These are phyloP conservation scores for Agrochola litura DNA, from an alignment of 2,888 invertebrate genomes.

Conservation along the genomic window DNA sequence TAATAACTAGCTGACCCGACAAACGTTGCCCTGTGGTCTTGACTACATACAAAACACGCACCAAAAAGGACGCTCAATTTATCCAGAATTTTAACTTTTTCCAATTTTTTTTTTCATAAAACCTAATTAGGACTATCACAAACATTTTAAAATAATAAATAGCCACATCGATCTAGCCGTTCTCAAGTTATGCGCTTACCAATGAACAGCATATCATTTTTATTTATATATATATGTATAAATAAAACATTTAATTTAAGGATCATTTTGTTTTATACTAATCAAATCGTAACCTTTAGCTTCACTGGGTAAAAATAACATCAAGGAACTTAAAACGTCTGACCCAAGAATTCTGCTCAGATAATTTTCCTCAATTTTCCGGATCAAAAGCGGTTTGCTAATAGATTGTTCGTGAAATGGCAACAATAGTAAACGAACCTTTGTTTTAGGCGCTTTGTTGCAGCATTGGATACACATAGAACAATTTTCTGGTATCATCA, in stretches of 20 bases:
- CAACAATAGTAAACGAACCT: slow-evolving; percentile 65
- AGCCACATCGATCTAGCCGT: background rate
- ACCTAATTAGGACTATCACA: too few relatives aligned
- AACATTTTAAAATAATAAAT: background rate
- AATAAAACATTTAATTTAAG: background rate
- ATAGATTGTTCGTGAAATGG: slow-evolving; percentile 63
- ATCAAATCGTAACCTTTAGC: slow-evolving; percentile 5
- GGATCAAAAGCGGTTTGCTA: slow-evolving; percentile 56
- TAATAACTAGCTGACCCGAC: background rate
- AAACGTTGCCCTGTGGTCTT: background rate
- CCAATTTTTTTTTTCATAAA: background rate
- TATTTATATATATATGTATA: background rate
- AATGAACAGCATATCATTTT: background rate
- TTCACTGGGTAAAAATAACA: slow-evolving; percentile 29
- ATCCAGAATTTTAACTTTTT: background rate
- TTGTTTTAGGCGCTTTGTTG: slow-evolving; percentile 65
- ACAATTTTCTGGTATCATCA: slow-evolving; percentile 35
- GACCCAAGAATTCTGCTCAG: slow-evolving; percentile 49
- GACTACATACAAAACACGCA: background rate
- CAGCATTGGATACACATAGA: slow-evolving; percentile 23
- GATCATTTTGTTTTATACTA: background rate
- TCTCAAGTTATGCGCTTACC: background rate
- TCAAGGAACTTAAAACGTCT: slow-evolving; percentile 27
- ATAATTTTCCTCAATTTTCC: slow-evolving; percentile 62
- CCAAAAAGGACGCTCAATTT: background rate